Percentiles rank a stretch among this genome's conserved stretches.
These are phyloP conservation scores for Enteromius trimaculatus DNA, from an alignment of 2,797 vertebrate species.

Conservation along the genomic window DNA sequence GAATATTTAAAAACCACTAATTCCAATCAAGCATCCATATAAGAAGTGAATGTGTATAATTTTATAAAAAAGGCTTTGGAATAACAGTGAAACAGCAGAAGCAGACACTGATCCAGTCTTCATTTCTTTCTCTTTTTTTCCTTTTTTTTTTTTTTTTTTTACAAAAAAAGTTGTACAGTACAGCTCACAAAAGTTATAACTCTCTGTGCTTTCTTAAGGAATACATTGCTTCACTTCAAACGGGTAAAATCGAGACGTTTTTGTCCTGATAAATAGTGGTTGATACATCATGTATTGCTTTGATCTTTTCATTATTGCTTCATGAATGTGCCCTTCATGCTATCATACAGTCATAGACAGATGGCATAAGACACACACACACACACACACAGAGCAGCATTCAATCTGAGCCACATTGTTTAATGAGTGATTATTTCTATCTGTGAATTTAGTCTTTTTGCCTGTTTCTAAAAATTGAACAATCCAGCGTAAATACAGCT, in stretches of 20 bases:
- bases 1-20: not conserved
- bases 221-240: constrained; percentile 39
- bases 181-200: constrained; percentile 12
- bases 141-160: constrained; percentile 1
- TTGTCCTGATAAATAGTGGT: not conserved
- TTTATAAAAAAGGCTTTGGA: constrained; percentile 9
- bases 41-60: not conserved
- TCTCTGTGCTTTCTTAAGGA: constrained; percentile 30
- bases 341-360: not conserved
- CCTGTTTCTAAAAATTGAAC: not conserved
- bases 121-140: not conserved
- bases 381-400: constrained; percentile 7
- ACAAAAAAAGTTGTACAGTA: constrained; percentile 8
- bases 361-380: not conserved
- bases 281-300: constrained; percentile 35
- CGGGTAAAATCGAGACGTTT: constrained; percentile 11
- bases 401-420: not conserved
- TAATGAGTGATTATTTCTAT: not conserved
- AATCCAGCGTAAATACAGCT: not conserved
- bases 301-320: constrained; percentile 46
- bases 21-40: not conserved
- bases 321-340: constrained; percentile 18
- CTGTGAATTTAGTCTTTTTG: not conserved
- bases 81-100: constrained; percentile 1
- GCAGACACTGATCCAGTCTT: not conserved